Base-by-base conservation (phyloP, 2,113 vertebrate genomes). In the Daboia siamensis region DNA sequence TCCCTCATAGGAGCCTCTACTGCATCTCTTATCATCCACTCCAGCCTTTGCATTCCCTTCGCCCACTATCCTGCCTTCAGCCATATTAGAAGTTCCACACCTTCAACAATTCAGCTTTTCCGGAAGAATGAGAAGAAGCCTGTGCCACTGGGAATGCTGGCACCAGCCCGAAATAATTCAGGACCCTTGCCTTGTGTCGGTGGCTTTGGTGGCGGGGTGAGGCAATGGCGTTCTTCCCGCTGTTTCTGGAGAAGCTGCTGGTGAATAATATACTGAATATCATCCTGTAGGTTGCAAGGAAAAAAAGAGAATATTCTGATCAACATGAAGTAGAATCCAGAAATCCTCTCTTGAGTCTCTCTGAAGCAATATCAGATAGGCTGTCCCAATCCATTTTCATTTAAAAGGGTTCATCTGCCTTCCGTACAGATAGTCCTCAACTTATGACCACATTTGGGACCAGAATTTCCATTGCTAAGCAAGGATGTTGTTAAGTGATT, bases 181-280 rank as follows among this genome's bases (percentile, higher is more conserved):
- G 90, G 4, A 94, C 29, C 55, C 90, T 93, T 93, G 87, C 86
- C 90, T 86, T 5, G 91, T 2, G 0, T 69, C 0, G 1, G 59
- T 89, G 39, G 59, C 88, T 2, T 89, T 46, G 93, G 88, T 4
- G 88, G 44, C 0, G 33, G 2, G 48, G 13, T 0, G 89, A 20
- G 0, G 3, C 21, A 5, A 84, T 44, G 0, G 51, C 74, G 3
- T 12, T 94, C 55, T 69, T 97, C 97, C 12, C 92, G 96, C 86
- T 96, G 96, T 29, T 96, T 94, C 48, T 97, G 97, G 0, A 94
- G 94, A 26, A 97, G 91, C 89, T 97, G 97, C 93, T 97, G 96
- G 10, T 93, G 94, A 13, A 97, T 97, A 46, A 97, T 96, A 54
- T 97, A 95, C 87, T 97, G 97, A 96, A 97, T 97, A 88, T 97